phyloP scores from a whole-genome alignment of 2,888 invertebrate genomes.

The Amblyteles armatorius region DNA sequence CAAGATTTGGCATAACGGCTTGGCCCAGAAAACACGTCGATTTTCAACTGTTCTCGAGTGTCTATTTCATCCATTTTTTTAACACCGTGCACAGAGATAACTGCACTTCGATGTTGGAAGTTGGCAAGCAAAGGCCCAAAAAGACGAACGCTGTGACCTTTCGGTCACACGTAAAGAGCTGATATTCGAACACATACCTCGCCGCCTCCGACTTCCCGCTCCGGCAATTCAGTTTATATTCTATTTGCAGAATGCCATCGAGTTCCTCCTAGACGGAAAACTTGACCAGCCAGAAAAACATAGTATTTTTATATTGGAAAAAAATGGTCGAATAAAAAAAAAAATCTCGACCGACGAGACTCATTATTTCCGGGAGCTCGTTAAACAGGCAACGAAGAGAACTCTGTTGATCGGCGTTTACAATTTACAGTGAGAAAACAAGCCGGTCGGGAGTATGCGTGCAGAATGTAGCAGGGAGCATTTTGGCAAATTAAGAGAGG shows the following conservation, averaged over 20 bases:
- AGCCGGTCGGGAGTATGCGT: neutral
- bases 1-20: too few species aligned
- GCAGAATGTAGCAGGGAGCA: slow-evolving; percentile 14
- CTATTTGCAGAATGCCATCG: too few species aligned
- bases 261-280: too few species aligned
- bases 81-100: neutral
- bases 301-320: too few species aligned
- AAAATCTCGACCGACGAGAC: too few species aligned
- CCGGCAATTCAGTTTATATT: too few species aligned
- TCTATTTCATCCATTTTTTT: neutral
- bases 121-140: neutral
- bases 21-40: too few species aligned
- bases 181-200: neutral
- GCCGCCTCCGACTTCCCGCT: too few species aligned
- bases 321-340: too few species aligned
- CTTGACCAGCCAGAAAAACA: too few species aligned
- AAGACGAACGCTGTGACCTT: slow-evolving; percentile 14
- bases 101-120: slow-evolving; percentile 9
- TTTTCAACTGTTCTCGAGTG: neutral
- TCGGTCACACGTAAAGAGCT: slow-evolving; percentile 9
- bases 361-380: too few species aligned
- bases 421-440: slow-evolving; percentile 15
- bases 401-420: slow-evolving; percentile 1
- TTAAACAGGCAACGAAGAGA: neutral
- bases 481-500: slow-evolving; percentile 36